phyloP scores from a whole-genome alignment of 2,888 invertebrate species.

The Chalcosyrphus nemorum region DNA sequence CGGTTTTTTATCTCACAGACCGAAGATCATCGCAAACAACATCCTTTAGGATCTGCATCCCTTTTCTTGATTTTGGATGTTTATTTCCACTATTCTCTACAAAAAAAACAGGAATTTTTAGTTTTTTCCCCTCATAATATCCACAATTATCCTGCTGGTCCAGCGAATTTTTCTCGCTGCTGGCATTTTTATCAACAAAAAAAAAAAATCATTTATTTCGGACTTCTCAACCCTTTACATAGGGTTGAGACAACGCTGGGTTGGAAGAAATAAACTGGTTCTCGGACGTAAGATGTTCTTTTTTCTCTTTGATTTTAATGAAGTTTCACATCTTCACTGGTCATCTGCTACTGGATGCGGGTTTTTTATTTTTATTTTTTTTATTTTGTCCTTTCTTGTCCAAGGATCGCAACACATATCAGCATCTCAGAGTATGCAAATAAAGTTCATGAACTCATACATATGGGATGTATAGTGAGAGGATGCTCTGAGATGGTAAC shows the following conservation, averaged over 20 bases:
- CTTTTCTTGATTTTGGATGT: slow-evolving; percentile 72
- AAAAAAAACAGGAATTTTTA: slow-evolving; percentile 59
- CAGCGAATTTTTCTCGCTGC: slow-evolving; percentile 43
- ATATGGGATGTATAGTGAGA: not conserved
- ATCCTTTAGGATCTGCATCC: slow-evolving; percentile 56
- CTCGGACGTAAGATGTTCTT: slow-evolving; percentile 46
- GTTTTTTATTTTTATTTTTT: not conserved
- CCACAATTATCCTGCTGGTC: slow-evolving; percentile 57
- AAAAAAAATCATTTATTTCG: slow-evolving; percentile 63
- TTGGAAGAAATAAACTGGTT: slow-evolving; percentile 55
- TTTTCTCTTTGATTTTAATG: slow-evolving; percentile 17
- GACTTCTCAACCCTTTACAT: slow-evolving; percentile 67
- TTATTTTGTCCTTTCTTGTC: not conserved
- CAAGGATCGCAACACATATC: slow-evolving; percentile 46
- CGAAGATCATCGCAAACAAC: slow-evolving; percentile 41
- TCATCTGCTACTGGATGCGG: slow-evolving; percentile 65
- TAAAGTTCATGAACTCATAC: slow-evolving; percentile 60
- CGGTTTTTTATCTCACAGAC: slow-evolving; percentile 68
- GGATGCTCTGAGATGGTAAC: slow-evolving; percentile 3
- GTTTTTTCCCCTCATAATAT: slow-evolving; percentile 62
- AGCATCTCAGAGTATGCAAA: slow-evolving; percentile 44
- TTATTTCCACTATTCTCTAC: slow-evolving; percentile 52
- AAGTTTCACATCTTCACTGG: slow-evolving; percentile 65
- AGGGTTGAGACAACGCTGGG: slow-evolving; percentile 46
- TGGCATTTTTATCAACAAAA: slow-evolving; percentile 20